Conservation (phyloP, 1,140 invertebrate genomes). For the Atta texana region DNA sequence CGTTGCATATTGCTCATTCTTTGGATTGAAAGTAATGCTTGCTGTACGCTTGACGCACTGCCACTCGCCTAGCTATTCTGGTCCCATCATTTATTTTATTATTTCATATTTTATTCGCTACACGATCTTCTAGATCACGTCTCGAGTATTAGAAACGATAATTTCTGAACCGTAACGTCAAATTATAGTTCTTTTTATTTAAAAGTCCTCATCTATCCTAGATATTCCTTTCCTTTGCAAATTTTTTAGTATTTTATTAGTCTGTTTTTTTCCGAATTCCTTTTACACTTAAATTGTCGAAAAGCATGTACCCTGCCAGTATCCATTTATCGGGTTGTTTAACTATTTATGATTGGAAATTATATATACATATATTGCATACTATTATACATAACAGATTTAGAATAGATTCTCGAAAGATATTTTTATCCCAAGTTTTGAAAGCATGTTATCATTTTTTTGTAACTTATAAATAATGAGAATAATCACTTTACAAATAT, state of each 20-base stretch:
- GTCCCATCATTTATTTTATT: conserved; percentile 36
- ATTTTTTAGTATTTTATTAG: conserved; percentile 56
- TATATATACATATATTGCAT: not conserved
- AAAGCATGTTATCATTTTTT: conserved; percentile 38
- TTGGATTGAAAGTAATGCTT: conserved; percentile 46
- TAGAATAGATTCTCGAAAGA: conserved; percentile 45
- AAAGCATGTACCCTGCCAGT: conserved; percentile 68
- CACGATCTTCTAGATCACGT: conserved; percentile 5
- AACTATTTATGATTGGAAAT: not conserved
- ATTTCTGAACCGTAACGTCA: conserved; percentile 33
- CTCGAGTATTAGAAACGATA: conserved; percentile 24
- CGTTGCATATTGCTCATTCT: conserved; percentile 26
- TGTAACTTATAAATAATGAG: conserved; percentile 7
- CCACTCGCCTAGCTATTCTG: conserved; percentile 1
- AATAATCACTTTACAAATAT: conserved; percentile 31
- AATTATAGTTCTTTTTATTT: conserved; percentile 32
- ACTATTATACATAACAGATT: conserved; percentile 26
- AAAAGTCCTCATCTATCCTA: conserved; percentile 17
- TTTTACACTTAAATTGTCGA: conserved; percentile 44
- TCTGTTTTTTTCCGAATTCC: conserved; percentile 9
- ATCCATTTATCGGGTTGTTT: conserved; percentile 27
- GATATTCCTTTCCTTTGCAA: conserved; percentile 32
- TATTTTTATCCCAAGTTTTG: not conserved
- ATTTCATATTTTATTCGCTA: conserved; percentile 42
- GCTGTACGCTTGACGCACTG: conserved; percentile 49